Conservation (phyloP, 2,113 vertebrate species). For the Martes martes region DNA sequence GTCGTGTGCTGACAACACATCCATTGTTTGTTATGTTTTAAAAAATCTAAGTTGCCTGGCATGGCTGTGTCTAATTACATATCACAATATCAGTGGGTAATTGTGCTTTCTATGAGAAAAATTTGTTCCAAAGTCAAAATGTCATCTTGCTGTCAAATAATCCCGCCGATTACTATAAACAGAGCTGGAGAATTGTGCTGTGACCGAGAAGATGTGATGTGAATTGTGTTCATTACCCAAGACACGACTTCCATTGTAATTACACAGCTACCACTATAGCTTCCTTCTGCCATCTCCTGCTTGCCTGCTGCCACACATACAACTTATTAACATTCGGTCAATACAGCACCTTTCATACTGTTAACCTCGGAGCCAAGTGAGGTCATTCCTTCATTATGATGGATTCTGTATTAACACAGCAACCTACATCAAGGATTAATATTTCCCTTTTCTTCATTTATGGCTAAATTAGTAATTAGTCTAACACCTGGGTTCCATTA, state of each 20-base stretch:
- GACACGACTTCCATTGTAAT: constrained; percentile 82
- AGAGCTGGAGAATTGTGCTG: constrained; percentile 74
- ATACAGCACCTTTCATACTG: constrained; percentile 68
- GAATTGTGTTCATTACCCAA: constrained; percentile 80
- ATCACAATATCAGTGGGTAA: constrained; percentile 73
- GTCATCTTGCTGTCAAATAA: constrained; percentile 84
- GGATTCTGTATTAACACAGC: constrained; percentile 75
- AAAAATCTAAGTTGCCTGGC: constrained; percentile 60
- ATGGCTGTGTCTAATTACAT: constrained; percentile 72
- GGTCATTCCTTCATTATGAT: constrained; percentile 79
- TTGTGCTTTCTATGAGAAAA: constrained; percentile 78
- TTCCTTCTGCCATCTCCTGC: constrained; percentile 67
- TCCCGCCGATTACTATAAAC: constrained; percentile 81
- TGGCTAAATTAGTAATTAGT: constrained; percentile 81
- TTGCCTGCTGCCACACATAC: constrained; percentile 73
- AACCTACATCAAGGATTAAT: constrained; percentile 76
- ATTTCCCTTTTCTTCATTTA: constrained; percentile 81
- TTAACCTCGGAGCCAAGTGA: constrained; percentile 78
- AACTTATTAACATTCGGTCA: constrained; percentile 79
- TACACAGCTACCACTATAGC: constrained; percentile 71
- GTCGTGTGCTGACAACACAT: constrained; percentile 37
- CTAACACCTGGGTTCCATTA: constrained; percentile 79
- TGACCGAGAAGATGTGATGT: constrained; percentile 79
- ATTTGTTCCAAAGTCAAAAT: constrained; percentile 82
- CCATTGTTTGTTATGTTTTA: constrained; percentile 63